These are phyloP conservation scores for Pangasianodon hypophthalmus DNA, from an alignment of 2,113 vertebrate genomes.

Conservation along the genomic window DNA sequence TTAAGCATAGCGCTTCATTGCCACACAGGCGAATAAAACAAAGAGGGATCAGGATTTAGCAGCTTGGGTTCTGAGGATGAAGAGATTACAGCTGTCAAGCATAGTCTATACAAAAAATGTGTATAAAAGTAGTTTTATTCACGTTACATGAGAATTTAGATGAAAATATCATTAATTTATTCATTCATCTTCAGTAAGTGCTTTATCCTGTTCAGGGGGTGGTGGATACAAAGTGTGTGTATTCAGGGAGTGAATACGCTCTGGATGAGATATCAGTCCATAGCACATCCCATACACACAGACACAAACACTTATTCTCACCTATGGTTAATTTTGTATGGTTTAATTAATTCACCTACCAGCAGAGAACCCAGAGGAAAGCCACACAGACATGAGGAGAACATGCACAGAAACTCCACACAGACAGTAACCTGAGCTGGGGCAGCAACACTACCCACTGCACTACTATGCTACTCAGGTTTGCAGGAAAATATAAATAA, in stretches of 20 bases:
- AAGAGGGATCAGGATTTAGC: conserved; percentile 7
- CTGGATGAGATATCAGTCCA: not conserved
- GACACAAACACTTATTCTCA: not conserved
- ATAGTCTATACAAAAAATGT: not conserved
- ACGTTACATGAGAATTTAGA: not conserved
- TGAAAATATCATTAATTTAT: not conserved
- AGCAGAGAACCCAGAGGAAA: not conserved
- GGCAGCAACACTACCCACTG: not conserved
- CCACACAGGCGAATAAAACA: not conserved
- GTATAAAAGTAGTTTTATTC: not conserved
- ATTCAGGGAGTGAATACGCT: not conserved
- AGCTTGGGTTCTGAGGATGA: not conserved
- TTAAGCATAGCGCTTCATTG: conserved; percentile 9
- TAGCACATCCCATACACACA: not conserved
- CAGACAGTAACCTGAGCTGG: not conserved
- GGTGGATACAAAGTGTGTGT: not conserved
- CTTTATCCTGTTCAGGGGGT: not conserved
- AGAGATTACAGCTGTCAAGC: not conserved
- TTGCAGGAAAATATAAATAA: not conserved
- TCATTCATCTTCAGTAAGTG: not conserved
- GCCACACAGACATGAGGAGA: not conserved
- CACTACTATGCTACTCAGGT: not conserved
- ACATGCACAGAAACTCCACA: not conserved
- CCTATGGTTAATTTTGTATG: not conserved
- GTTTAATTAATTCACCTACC: not conserved